A percentile compares a stretch with the other conserved stretches of the same genome.
These are phyloP conservation scores for Julus scanicus DNA, from an alignment of 2,888 invertebrate genomes.

Conservation along the genomic window DNA sequence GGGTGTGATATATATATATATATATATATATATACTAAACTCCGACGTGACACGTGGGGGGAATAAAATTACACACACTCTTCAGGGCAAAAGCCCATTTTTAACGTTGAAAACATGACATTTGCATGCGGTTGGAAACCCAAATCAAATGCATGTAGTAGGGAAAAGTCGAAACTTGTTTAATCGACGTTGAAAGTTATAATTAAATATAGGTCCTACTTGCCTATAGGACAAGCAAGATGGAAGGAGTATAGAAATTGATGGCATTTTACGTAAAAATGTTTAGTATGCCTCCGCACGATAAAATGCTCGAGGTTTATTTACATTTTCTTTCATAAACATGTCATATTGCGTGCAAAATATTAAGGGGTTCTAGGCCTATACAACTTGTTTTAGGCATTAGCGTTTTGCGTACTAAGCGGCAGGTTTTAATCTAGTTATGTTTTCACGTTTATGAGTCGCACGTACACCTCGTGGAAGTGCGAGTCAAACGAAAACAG, in stretches of 20 bases:
- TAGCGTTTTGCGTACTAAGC: not conserved
- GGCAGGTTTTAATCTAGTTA: constrained; percentile 12
- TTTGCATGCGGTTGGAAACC: not conserved
- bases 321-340: constrained; percentile 20
- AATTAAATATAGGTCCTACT: not conserved
- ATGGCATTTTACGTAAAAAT: not conserved
- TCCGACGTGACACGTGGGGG: constrained; percentile 20
- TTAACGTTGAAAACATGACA: not conserved
- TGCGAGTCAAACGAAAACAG: not conserved
- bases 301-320: constrained; percentile 2
- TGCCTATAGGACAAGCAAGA: not conserved
- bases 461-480: not conserved
- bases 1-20: not conserved
- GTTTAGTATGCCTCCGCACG: not conserved
- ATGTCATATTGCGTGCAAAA: not conserved
- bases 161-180: not conserved
- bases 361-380: not conserved
- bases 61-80: constrained; percentile 13
- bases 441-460: not conserved
- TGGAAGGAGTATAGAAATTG: not conserved
- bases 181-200: constrained; percentile 8
- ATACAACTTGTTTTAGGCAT: not conserved
- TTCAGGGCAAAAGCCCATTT: constrained; percentile 17
- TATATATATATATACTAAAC: not conserved
- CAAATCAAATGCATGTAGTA: not conserved